Base-by-base conservation (phyloP, 2,888 invertebrate species). In the Maniola hyperantus region DNA sequence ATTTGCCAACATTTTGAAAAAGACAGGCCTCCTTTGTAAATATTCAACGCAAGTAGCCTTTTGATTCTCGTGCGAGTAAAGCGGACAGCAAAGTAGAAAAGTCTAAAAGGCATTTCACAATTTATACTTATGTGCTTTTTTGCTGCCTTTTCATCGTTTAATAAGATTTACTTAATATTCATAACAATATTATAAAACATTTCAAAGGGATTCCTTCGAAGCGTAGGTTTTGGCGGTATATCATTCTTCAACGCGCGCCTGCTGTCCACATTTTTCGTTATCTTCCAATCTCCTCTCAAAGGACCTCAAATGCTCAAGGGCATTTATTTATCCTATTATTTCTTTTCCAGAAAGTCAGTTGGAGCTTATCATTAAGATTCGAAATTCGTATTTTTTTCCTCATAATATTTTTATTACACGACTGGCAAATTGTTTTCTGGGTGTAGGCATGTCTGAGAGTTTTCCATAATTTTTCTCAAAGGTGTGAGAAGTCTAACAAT, bases 281-380 rank as follows among this genome's bases (percentile, higher is more conserved):
- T 86, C 85, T 83, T 72, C 74, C 83, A 84, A 87, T 84, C 81
- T 87, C 78, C 79, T 81, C 81, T 85, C 84, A 88, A 88, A 89
- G 84, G 84, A 79, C 83, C 81, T 79, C 80, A 80, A 83, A 84
- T 84, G 81, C 84, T 84, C 82, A 80, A 82, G 83, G 83, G 83
- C 81, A 84, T 88, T 88, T 80, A 83, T 87, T 87, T 78, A 84
- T 86, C 83, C 83, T 83, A 87, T 86, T 88, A 85, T 86, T 81
- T 72, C 83, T 78, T 79, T 80, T 71, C 36, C 74, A 79, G 77
- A 79, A 81, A 81, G 79, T 82, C 82, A 80, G 77, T 74, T 76
- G 74, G 71, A 75, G 78, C 83, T 87, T 83, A 82, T 87, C 83
- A 83, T 83, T 83, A 80, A 76, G 77, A 81, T 69, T 72, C 70